A percentile compares a stretch with the other conserved stretches of the same genome.
Evolutionary conservation across 2,888 invertebrate species (phyloP).

Genomic region (Plebejus melissa): DNA sequence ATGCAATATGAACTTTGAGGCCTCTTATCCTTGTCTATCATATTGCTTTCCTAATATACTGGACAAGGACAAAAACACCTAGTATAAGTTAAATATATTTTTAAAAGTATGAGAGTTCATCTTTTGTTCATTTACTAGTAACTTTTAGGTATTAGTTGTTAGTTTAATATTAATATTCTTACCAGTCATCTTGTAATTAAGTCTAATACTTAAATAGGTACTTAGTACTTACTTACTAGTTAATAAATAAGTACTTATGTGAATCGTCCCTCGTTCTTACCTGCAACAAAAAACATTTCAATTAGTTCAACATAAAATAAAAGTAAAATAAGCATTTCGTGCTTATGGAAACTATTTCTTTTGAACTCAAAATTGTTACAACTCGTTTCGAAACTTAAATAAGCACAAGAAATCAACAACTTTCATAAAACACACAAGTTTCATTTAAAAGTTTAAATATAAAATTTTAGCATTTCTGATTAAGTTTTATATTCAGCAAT

Average conservation of each 20-base stretch:
- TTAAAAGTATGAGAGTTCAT: neutral
- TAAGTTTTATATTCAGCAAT: neutral
- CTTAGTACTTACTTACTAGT: neutral
- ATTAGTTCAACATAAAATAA: neutral
- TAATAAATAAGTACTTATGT: neutral
- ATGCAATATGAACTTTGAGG: no score
- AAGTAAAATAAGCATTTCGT: neutral
- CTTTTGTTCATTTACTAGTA: no score
- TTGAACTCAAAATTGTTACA: slow-evolving; percentile 1
- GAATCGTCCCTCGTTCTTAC: neutral
- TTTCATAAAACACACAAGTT: slow-evolving; percentile 3
- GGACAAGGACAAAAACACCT: neutral
- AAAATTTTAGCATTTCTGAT: neutral
- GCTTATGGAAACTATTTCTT: neutral
- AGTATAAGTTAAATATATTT: no score
- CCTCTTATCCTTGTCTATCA: no score
- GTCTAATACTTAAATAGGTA: neutral
- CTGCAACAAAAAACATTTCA: neutral
- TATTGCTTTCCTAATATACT: no score
- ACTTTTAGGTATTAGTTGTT: no score
- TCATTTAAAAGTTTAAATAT: slow-evolving; percentile 2
- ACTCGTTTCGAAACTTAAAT: slow-evolving; percentile 4
- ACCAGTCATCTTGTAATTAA: no score
- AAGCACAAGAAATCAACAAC: neutral
- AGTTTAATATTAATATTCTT: no score